Evolutionary conservation across 1,140 invertebrate species (phyloP).

Genomic region (Agrypnia vestita): DNA sequence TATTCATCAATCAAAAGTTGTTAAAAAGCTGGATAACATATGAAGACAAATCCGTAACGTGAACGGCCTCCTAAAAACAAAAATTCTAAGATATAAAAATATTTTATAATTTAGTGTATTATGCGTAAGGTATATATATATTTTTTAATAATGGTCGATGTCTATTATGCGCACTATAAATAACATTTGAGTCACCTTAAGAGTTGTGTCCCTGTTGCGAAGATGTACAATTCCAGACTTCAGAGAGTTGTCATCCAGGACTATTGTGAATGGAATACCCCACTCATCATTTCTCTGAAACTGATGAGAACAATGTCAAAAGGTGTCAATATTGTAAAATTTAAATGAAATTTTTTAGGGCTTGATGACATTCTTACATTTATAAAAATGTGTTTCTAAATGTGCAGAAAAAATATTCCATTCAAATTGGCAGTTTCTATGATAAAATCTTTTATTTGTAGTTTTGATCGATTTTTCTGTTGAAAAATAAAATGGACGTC

Average conservation of each 20-base stretch:
- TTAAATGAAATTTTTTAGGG: too few species aligned
- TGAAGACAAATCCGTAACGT: slow-evolving; percentile 66
- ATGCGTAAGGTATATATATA: slow-evolving; percentile 5
- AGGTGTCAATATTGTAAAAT: too few species aligned
- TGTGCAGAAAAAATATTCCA: too few species aligned
- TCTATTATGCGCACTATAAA: not conserved
- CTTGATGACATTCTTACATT: too few species aligned
- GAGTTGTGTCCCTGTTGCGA: slow-evolving; percentile 82
- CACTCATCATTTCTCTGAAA: slow-evolving; percentile 70
- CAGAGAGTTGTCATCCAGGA: slow-evolving; percentile 78
- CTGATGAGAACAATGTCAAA: slow-evolving; percentile 57
- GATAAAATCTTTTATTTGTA: too few species aligned
- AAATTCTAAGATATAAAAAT: slow-evolving; percentile 1
- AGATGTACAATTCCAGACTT: slow-evolving; percentile 82
- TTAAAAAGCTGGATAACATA: slow-evolving; percentile 65
- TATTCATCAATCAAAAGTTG: slow-evolving; percentile 49
- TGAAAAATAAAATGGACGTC: too few species aligned
- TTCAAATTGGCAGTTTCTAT: too few species aligned
- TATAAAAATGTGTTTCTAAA: too few species aligned
- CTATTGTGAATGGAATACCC: slow-evolving; percentile 80
- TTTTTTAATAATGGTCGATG: not conserved
- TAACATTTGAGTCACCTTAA: slow-evolving; percentile 66
- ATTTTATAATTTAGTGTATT: too few species aligned
- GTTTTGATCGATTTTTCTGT: too few species aligned
- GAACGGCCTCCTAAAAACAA: slow-evolving; percentile 71